Percentiles rank a stretch among this genome's conserved stretches.
Evolutionary conservation across 2,113 vertebrate species (phyloP).

Genomic region (Sula dactylatra): DNA sequence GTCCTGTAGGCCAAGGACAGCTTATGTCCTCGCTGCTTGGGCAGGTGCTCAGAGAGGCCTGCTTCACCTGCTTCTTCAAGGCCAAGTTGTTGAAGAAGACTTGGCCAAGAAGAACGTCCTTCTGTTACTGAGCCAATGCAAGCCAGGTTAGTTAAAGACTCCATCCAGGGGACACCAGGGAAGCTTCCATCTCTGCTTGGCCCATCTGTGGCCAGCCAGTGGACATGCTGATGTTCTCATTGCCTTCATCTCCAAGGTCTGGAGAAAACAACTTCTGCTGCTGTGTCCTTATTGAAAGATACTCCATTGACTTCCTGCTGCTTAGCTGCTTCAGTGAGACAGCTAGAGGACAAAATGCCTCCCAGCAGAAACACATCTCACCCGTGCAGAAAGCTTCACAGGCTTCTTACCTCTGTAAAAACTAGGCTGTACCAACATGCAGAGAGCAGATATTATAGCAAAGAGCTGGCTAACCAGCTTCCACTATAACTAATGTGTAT

Average conservation of each 20-base stretch:
- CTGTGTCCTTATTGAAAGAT: not conserved
- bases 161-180: not conserved
- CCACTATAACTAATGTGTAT: not conserved
- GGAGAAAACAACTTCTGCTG: not conserved
- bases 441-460: not conserved
- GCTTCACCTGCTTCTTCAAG: not conserved
- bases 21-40: not conserved
- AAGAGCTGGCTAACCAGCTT: not conserved
- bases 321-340: not conserved
- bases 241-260: not conserved
- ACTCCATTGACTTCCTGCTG: not conserved
- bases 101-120: not conserved
- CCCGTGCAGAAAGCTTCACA: not conserved
- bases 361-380: not conserved
- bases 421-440: not conserved
- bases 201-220: not conserved
- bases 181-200: not conserved
- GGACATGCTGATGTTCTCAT: not conserved
- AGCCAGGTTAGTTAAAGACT: not conserved
- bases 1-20: constrained; percentile 58
- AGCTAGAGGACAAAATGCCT: not conserved
- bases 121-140: not conserved
- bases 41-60: not conserved
- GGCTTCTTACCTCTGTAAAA: not conserved
- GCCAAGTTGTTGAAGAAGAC: not conserved